Conservation (phyloP, 2,888 invertebrate species). For the Cistogaster globosa region DNA sequence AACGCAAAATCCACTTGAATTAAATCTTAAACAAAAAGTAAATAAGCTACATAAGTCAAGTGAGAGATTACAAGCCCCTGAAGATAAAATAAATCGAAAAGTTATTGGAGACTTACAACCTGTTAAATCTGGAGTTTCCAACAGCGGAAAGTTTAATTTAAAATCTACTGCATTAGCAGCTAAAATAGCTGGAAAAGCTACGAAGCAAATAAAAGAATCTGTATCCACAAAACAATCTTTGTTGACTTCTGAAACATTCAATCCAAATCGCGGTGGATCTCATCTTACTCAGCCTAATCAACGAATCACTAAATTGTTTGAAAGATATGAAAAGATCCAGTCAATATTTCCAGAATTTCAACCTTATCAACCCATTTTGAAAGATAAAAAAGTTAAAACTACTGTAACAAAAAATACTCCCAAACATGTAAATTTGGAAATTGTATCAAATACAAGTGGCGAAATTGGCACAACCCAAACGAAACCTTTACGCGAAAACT, state of each 20-base stretch:
- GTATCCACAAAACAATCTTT: constrained; percentile 51
- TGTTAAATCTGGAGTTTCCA: constrained; percentile 15
- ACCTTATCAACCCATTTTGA: constrained; percentile 80
- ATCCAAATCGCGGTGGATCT: constrained; percentile 53
- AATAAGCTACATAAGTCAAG: constrained; percentile 71
- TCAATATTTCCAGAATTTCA: constrained; percentile 89
- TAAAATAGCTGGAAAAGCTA: constrained; percentile 80
- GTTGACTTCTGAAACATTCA: constrained; percentile 34
- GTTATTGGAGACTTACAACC: constrained; percentile 76
- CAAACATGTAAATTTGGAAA: constrained; percentile 74
- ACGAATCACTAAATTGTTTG: constrained; percentile 88
- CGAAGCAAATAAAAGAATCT: constrained; percentile 82
- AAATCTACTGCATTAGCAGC: constrained; percentile 28
- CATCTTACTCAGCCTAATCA: constrained; percentile 76
- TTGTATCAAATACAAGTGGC: constrained; percentile 34
- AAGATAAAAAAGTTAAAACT: constrained; percentile 50
- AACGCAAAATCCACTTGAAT: constrained; percentile 47
- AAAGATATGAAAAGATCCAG: constrained; percentile 90
- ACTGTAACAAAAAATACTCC: constrained; percentile 70
- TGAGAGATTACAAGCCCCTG: constrained; percentile 74
- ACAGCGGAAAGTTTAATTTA: constrained; percentile 30
- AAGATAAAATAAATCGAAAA: constrained; percentile 76
- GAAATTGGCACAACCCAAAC: constrained; percentile 63
- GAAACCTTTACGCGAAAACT: constrained; percentile 81
- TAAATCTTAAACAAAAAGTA: constrained; percentile 71